Conservation (phyloP, 2,797 vertebrate species). For the Hylomyscus alleni region DNA sequence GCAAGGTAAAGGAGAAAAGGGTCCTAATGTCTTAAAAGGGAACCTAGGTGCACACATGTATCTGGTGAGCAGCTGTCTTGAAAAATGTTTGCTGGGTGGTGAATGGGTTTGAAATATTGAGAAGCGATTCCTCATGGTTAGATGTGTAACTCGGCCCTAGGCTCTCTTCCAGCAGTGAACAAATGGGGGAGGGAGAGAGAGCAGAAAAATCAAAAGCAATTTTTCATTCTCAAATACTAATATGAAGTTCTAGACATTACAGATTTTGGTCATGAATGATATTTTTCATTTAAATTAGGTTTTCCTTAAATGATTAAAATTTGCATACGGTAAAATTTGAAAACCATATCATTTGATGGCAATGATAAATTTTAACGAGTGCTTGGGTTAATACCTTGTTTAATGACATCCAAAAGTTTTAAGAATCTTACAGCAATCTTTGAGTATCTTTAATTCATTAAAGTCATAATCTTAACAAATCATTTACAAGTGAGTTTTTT, state of each 20-base stretch:
- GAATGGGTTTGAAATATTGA: constrained; percentile 28
- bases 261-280: neutral
- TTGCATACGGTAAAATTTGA: constrained; percentile 32
- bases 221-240: constrained; percentile 64
- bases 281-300: constrained; percentile 55
- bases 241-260: constrained; percentile 51
- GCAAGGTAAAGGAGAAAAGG: constrained; percentile 55
- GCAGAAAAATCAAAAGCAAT: neutral
- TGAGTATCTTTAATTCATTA: constrained; percentile 38
- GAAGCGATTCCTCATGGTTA: neutral
- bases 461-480: neutral
- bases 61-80: constrained; percentile 29
- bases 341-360: constrained; percentile 6
- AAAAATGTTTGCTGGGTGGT: constrained; percentile 61
- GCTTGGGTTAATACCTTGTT: constrained; percentile 15
- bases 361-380: constrained; percentile 56
- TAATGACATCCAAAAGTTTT: constrained; percentile 26
- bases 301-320: constrained; percentile 70
- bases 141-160: neutral
- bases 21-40: constrained; percentile 57
- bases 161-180: neutral
- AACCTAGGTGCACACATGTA: neutral
- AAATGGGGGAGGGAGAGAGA: too few relatives aligned
- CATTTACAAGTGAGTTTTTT: neutral
- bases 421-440: constrained; percentile 49